Evolutionary conservation across 2,888 invertebrate genomes (phyloP).

Genomic region (Thymelicus lineola): DNA sequence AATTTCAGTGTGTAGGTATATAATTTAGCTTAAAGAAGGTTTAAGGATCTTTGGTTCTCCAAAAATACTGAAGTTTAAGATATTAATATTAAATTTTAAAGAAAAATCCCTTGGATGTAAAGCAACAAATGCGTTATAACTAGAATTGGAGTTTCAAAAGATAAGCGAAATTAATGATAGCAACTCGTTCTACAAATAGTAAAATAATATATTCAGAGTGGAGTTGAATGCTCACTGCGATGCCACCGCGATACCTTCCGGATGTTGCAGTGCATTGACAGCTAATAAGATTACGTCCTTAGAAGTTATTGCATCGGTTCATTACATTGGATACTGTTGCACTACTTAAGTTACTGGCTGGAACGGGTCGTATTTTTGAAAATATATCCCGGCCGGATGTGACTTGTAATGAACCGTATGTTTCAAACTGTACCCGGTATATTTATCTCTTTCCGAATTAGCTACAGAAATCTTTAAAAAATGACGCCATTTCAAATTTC

Average conservation of each 20-base stretch:
- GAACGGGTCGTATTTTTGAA: neutral
- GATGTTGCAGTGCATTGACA: constrained; percentile 36
- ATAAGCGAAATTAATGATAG: neutral
- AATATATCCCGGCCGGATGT: neutral
- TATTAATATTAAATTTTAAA: no score
- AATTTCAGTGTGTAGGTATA: no score
- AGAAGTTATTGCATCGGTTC: constrained; percentile 28
- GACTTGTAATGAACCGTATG: neutral
- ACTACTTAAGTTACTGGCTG: constrained; percentile 2
- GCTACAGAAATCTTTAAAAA: neutral
- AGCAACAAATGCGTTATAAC: no score
- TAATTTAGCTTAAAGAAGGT: no score
- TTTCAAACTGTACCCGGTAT: neutral
- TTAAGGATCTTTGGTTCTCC: no score
- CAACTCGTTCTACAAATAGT: constrained; percentile 1
- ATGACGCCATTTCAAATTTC: no score
- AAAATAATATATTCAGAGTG: neutral
- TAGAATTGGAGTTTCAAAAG: no score
- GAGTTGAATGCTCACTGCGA: constrained; percentile 21
- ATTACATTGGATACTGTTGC: constrained; percentile 23
- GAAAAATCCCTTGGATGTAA: no score
- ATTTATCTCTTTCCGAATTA: neutral
- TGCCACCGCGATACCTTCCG: constrained; percentile 32
- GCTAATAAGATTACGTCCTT: constrained; percentile 35
- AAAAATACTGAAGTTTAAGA: no score